Conservation (phyloP, 2,888 invertebrate species). For the Branchipolynoe longqiensis region DNA sequence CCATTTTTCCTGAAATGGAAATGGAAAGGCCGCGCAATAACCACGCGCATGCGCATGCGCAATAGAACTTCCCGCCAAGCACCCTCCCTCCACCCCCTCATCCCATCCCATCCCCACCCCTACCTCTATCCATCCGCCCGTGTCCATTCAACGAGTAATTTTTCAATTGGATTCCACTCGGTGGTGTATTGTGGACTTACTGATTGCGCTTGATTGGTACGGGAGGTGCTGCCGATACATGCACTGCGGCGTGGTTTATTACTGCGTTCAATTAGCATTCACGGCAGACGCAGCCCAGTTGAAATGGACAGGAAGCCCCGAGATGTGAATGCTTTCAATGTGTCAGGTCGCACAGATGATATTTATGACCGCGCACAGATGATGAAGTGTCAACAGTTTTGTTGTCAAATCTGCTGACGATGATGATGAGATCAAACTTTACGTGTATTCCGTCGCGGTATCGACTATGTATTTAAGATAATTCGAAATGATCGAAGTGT, state of each 20-base stretch:
- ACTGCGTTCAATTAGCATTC: conserved; percentile 32
- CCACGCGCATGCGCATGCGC: background rate
- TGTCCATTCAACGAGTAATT: conserved; percentile 22
- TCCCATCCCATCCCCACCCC: too few species aligned
- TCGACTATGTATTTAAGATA: too few species aligned
- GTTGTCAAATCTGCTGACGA: too few species aligned
- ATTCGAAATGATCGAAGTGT: too few species aligned
- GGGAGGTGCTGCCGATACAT: background rate
- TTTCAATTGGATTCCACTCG: conserved; percentile 37
- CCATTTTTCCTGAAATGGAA: conserved; percentile 44
- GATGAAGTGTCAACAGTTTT: conserved; percentile 16
- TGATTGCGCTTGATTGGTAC: background rate
- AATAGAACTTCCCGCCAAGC: too few species aligned
- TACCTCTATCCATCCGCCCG: too few species aligned
- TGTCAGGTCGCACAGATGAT: conserved; percentile 18
- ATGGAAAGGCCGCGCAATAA: conserved; percentile 45
- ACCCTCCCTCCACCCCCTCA: too few species aligned
- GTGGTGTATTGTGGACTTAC: conserved; percentile 22
- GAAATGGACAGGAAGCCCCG: conserved; percentile 38
- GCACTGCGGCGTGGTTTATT: conserved; percentile 18
- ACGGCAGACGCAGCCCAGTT: background rate
- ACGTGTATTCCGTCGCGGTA: too few species aligned
- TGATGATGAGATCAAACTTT: too few species aligned
- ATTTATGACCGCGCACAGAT: conserved; percentile 31
- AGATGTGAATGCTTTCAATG: conserved; percentile 35